phyloP scores from a whole-genome alignment of 2,797 vertebrate species.

The Peromyscus eremicus region DNA sequence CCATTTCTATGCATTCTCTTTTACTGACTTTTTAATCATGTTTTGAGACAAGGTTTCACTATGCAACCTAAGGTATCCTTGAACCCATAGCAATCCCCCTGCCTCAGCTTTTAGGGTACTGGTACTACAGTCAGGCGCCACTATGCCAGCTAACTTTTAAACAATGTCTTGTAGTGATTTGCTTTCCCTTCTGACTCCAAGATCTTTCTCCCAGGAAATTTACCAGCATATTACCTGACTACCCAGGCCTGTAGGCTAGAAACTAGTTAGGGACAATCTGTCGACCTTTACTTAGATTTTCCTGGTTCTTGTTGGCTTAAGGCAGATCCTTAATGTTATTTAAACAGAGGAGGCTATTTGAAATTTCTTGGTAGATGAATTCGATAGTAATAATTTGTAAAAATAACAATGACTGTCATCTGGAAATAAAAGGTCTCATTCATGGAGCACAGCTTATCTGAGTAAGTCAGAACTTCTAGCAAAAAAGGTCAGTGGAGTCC shows the following conservation, averaged over 20 bases:
- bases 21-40: not conserved
- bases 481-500: constrained; percentile 36
- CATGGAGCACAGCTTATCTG: constrained; percentile 57
- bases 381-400: constrained; percentile 75
- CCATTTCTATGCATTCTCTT: not conserved
- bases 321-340: constrained; percentile 76
- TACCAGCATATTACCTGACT: constrained; percentile 46
- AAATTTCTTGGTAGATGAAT: constrained; percentile 74
- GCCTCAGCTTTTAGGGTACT: too few species aligned
- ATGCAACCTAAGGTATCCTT: not conserved
- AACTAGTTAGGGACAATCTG: constrained; percentile 49
- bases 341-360: constrained; percentile 76
- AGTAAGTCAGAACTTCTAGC: constrained; percentile 23
- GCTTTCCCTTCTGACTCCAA: constrained; percentile 32
- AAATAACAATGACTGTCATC: constrained; percentile 51
- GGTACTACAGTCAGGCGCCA: too few species aligned
- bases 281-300: constrained; percentile 74
- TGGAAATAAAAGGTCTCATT: constrained; percentile 78
- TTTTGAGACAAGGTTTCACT: not conserved
- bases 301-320: constrained; percentile 83
- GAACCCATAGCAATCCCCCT: not conserved
- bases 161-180: not conserved
- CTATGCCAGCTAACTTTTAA: not conserved
- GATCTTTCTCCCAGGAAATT: constrained; percentile 56
- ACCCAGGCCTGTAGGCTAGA: constrained; percentile 34